phyloP scores from a whole-genome alignment of 2,797 vertebrate species.

The Echiichthys vipera region DNA sequence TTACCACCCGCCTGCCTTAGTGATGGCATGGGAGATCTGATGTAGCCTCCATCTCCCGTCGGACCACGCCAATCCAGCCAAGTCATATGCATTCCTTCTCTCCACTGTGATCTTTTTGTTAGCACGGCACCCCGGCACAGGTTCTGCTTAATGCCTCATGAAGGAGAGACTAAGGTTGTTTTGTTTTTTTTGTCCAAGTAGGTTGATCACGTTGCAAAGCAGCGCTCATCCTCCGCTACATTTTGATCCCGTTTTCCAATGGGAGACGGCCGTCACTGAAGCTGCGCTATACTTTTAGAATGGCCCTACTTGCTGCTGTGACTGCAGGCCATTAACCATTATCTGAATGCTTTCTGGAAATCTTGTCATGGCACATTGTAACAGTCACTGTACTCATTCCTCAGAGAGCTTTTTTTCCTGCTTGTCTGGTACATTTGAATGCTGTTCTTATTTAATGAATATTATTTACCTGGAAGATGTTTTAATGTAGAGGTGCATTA shows the following conservation, averaged over 20 bases:
- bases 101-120: conserved; percentile 91
- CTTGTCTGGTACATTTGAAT: conserved; percentile 96
- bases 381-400: conserved; percentile 93
- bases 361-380: conserved; percentile 86
- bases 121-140: conserved; percentile 74
- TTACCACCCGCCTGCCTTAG: conserved; percentile 53
- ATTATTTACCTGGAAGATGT: conserved; percentile 87
- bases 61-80: conserved; percentile 81
- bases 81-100: conserved; percentile 92
- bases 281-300: conserved; percentile 63
- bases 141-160: conserved; percentile 83
- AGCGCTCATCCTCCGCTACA: conserved; percentile 45
- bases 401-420: conserved; percentile 84
- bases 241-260: conserved; percentile 27
- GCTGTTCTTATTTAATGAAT: conserved; percentile 93
- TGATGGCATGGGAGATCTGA: conserved; percentile 72
- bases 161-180: conserved; percentile 63
- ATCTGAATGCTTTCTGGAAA: conserved; percentile 59
- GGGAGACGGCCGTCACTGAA: conserved; percentile 59
- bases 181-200: conserved; percentile 56
- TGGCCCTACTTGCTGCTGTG: conserved; percentile 85
- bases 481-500: conserved; percentile 89
- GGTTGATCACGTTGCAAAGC: conserved; percentile 62
- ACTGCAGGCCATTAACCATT: conserved; percentile 78
- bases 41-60: conserved; percentile 79